Evolutionary conservation across 2,113 vertebrate species (phyloP), one percentile per base, ranked within the genome.

Genomic region (Charadrius vociferus): DNA sequence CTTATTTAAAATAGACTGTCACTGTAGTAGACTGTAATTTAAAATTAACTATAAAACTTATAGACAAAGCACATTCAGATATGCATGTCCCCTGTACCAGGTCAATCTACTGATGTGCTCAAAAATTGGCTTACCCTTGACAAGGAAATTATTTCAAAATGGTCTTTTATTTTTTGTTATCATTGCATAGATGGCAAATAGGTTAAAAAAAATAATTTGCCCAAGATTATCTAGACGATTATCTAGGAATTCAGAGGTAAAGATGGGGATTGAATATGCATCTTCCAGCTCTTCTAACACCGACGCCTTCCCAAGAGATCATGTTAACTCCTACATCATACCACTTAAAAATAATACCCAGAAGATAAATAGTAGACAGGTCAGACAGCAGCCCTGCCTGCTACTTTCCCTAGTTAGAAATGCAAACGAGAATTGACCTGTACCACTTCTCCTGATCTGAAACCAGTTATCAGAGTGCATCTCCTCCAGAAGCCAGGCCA

Each of bases 371-470:
- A 87, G 93, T 53, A 77, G 52, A 50, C 41, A 13, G 67, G 92
- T 89, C 96, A 97, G 89, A 62, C 81, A 82, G 59, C 63, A 97
- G 90, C 70, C 59, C 90, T 91, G 93, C 73, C 90, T 96, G 92
- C 96, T 96, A 96, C 78, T 86, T 93, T 59, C 91, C 68, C 95
- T 93, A 84, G 71, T 96, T 95, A 80, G 75, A 93, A 97, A 96
- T 87, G 80, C 95, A 95, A 97, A 93, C 94, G 96, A 95, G 96
- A 96, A 97, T 91, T 96, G 96, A 97, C 97, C 97, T 85, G 49
- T 43, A 79, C 74, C 95, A 72, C 65, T 81, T 84, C 77, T 79
- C 34, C 87, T 97, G 94, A 94, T 97, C 96, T 97, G 97, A 89
- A 81, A 96, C 85, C 93, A 97, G 98, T 96, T 95, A 94, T 97